phyloP scores from a whole-genome alignment of 2,888 invertebrate genomes.

The Diadegma fenestrale region DNA sequence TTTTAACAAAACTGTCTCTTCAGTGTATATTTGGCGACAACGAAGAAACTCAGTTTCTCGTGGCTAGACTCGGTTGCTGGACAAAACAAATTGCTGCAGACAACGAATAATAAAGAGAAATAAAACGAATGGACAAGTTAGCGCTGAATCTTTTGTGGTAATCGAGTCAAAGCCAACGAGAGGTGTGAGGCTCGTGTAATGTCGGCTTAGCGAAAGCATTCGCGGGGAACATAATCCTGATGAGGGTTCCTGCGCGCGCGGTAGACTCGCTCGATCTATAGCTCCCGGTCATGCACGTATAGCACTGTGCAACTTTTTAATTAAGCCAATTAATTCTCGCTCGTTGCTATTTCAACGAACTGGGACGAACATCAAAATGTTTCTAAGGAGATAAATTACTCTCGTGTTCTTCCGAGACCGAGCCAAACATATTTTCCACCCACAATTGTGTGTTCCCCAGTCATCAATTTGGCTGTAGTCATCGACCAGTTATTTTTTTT shows the following conservation, averaged over 20 bases:
- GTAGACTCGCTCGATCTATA: constrained; percentile 19
- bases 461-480: neutral
- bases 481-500: neutral
- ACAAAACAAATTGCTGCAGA: neutral
- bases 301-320: constrained; percentile 70
- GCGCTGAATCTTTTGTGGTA: constrained; percentile 50
- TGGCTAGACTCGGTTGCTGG: no score
- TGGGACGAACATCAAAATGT: constrained; percentile 40
- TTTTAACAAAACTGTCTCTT: no score
- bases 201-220: constrained; percentile 64
- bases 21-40: neutral
- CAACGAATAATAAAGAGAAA: neutral
- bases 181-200: constrained; percentile 57
- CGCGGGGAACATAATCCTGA: constrained; percentile 61
- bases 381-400: constrained; percentile 36
- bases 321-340: constrained; percentile 71
- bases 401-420: neutral
- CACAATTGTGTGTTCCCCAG: neutral
- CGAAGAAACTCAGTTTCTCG: neutral
- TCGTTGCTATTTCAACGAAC: constrained; percentile 52
- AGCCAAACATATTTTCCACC: constrained; percentile 1
- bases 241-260: constrained; percentile 35
- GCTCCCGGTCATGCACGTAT: constrained; percentile 30
- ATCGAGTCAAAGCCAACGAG: constrained; percentile 50
- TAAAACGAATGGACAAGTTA: constrained; percentile 39